Base-by-base conservation (phyloP, 2,888 invertebrate genomes). In the Stenodera caucasica region DNA sequence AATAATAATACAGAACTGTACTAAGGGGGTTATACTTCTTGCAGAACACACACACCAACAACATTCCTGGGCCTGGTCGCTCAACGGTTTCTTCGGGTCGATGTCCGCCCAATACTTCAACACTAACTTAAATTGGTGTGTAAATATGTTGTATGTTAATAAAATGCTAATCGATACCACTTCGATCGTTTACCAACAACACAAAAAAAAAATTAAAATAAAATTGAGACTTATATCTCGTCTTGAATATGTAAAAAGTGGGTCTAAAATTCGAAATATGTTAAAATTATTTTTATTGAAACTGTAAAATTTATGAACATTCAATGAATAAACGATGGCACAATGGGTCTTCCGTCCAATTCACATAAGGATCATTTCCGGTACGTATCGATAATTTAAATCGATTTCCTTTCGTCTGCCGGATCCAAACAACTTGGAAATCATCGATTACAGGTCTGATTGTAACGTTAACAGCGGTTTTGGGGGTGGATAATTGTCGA, bases 321-420 rank as follows among this genome's bases (percentile, higher is more conserved):
- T 77, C 67, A 51, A 80, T 66, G 69, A 74, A 78, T 57, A 80
- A 69, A 66, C 71, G 72, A 61, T 72, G 68, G 70, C 80, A 80
- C 32, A 68, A 63, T 2, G 66, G 52, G 60, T 78, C 75, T 29
- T 72, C 66, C 29, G 68, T 63, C 62, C 79, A 76, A 15, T 33
- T 72, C 1, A 80, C 72, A 65, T 74, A 78, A 0, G 76, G 75
- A 55, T 75, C 68, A 57, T 72, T 69, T 51, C 80, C 80, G 23
- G 73, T 72, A 45, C 80, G 66, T 29, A 77, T 63, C 7, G 70
- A 67, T 32, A 80, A 64, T 55, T 68, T 71, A 8, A 75, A 62
- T 60, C 56, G 64, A 49, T 66, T 67, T 30, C 61, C 65, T 32
- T 40, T 54, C 1, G 62, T 62, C 45, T 68, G 66, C 40, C 75